A percentile compares a stretch with the other conserved stretches of the same genome.
Conservation (phyloP, 2,888 invertebrate species). For the Drosophila nigritarsus region DNA sequence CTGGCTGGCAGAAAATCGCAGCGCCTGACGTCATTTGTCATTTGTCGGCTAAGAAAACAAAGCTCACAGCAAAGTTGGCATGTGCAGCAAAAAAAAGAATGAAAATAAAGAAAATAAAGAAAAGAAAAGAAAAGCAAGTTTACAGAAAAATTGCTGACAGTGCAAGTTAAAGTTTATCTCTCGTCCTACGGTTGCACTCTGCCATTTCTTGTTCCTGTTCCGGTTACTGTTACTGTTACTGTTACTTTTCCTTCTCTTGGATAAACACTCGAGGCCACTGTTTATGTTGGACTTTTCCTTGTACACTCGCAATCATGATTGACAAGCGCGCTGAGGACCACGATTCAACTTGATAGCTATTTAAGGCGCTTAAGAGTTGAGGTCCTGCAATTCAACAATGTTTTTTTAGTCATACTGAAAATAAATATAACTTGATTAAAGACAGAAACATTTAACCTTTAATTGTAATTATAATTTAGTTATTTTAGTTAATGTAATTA, state of each 20-base stretch:
- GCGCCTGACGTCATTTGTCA: slow-evolving; percentile 73
- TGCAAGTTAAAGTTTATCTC: slow-evolving; percentile 62
- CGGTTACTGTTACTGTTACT: neutral
- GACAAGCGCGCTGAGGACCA: slow-evolving; percentile 13
- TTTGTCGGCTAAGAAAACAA: slow-evolving; percentile 59
- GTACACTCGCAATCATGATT: slow-evolving; percentile 10
- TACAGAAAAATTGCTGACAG: slow-evolving; percentile 67
- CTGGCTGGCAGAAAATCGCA: slow-evolving; percentile 19
- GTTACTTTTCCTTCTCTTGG: slow-evolving; percentile 6
- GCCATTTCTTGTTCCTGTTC: neutral
- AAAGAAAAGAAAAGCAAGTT: slow-evolving; percentile 55
- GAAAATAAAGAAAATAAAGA: neutral
- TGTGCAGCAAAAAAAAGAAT: slow-evolving; percentile 43
- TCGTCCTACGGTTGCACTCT: slow-evolving; percentile 21
- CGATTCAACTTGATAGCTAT: neutral
- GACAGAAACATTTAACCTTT: neutral
- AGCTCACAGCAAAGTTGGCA: slow-evolving; percentile 58
- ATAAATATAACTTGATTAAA: neutral
- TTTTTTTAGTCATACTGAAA: neutral
- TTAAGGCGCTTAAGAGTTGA: neutral
- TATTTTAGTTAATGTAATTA: too few species aligned
- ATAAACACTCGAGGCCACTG: slow-evolving; percentile 51
- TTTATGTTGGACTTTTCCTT: slow-evolving; percentile 18
- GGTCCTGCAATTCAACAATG: neutral
- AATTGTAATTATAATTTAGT: too few species aligned